Percentiles rank a stretch among this genome's conserved stretches.
Evolutionary conservation across 1,140 invertebrate species (phyloP).

Genomic region (Aleiodes sp.): DNA sequence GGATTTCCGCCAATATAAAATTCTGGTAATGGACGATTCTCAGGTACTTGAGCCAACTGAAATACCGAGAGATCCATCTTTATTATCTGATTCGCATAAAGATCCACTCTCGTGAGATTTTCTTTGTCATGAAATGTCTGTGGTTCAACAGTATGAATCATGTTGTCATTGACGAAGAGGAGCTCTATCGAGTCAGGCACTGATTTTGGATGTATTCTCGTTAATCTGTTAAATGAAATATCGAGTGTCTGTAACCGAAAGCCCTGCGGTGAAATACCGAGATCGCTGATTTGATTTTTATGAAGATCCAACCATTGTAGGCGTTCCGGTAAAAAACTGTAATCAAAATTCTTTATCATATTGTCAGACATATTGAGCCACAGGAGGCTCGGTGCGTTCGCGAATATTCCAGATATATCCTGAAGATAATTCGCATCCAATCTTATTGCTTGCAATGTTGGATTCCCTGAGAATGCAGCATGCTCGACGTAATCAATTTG

Average conservation of each 20-base stretch:
- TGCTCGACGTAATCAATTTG: constrained; percentile 79
- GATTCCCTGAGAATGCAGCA: constrained; percentile 78
- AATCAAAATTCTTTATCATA: constrained; percentile 82
- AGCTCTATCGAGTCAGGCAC: constrained; percentile 83
- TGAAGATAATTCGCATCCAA: constrained; percentile 82
- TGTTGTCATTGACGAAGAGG: constrained; percentile 85
- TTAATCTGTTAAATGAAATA: constrained; percentile 82
- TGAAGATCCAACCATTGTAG: constrained; percentile 86
- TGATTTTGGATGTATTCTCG: constrained; percentile 73
- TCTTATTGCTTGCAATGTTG: constrained; percentile 80
- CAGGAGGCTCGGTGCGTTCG: constrained; percentile 76
- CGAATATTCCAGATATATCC: constrained; percentile 81
- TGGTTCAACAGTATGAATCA: constrained; percentile 77
- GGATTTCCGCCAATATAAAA: constrained; percentile 89
- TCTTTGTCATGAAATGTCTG: constrained; percentile 83
- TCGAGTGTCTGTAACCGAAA: constrained; percentile 77
- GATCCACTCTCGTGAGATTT: constrained; percentile 82
- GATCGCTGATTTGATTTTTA: constrained; percentile 78
- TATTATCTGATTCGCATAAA: constrained; percentile 84
- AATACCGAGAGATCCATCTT: constrained; percentile 82
- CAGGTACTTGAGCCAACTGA: constrained; percentile 72
- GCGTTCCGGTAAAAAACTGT: constrained; percentile 78
- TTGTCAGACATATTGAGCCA: constrained; percentile 90
- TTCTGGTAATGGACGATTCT: constrained; percentile 75
- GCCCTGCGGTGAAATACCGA: constrained; percentile 68